These are phyloP conservation scores for Spisula subtruncata DNA, from an alignment of 2,888 invertebrate genomes.

Conservation along the genomic window DNA sequence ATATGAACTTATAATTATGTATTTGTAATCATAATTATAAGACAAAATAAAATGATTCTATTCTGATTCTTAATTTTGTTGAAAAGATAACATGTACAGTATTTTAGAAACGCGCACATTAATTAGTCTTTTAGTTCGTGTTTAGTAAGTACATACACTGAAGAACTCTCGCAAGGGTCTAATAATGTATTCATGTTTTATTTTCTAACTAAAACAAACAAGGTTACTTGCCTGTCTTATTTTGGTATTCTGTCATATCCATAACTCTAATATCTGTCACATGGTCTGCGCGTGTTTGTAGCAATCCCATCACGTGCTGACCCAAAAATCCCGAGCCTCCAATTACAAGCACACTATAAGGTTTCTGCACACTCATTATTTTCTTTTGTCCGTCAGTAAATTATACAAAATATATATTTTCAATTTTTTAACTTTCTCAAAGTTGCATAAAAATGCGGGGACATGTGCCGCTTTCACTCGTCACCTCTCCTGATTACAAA, in stretches of 20 bases:
- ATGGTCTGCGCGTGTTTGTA: constrained; percentile 11
- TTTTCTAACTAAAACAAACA: not conserved
- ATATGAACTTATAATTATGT: too few relatives aligned
- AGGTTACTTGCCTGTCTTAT: not conserved
- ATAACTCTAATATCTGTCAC: not conserved
- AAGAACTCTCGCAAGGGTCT: too few relatives aligned
- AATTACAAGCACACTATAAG: not conserved
- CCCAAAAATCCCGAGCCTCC: not conserved
- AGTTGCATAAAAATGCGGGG: not conserved
- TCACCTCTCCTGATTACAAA: not conserved
- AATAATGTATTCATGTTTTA: too few relatives aligned
- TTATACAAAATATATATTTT: not conserved
- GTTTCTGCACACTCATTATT: not conserved
- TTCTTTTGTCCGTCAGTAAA: not conserved
- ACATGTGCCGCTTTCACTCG: not conserved
- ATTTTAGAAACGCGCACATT: too few relatives aligned
- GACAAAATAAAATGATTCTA: too few relatives aligned
- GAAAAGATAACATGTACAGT: too few relatives aligned
- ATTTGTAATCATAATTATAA: too few relatives aligned
- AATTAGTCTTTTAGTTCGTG: too few relatives aligned
- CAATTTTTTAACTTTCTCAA: too few relatives aligned
- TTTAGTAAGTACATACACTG: too few relatives aligned
- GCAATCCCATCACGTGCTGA: not conserved
- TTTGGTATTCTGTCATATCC: not conserved
- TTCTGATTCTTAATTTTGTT: too few relatives aligned